Base-by-base conservation (phyloP, 2,113 vertebrate species). In the Panurus biarmicus region DNA sequence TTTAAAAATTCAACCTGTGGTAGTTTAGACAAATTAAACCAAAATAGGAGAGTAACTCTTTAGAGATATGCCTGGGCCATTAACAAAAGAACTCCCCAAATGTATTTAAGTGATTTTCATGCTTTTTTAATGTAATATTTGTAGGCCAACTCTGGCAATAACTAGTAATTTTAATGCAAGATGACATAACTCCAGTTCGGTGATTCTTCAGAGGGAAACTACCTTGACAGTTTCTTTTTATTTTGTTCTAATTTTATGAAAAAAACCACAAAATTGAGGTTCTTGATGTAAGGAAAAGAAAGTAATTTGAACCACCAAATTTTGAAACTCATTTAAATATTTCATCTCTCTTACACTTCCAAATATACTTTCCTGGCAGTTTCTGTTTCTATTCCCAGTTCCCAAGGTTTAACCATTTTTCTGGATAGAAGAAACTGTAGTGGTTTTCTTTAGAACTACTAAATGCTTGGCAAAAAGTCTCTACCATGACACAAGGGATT, bases 141-240 rank as follows among this genome's bases (percentile, higher is more conserved):
- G 51, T 88, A 51, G 83, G 45, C 31, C 70, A 80, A 58, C 80
- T 96, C 56, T 87, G 69, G 77, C 48, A 81, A 48, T 75, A 96
- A 35, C 45, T 90, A 36, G 73, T 84, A 75, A 61, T 73, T 89
- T 91, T 95, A 88, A 82, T 79, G 54, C 47, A 89, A 77, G 48
- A 80, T 90, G 54, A 85, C 77, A 47, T 85, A 80, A 88, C 77
- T 94, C 44, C 58, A 71, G 57, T 70, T 96, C 38, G 45, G n/a
- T 79, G 66, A 81, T 96, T 94, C 73, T 90, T 94, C 29, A 38
- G 74, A 95, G 47, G 70, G 67, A 93, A 79, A 93, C 76, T 95
- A 93, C 29, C 21, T 42, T 58, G n/a, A 90, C 42, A 89, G 45
- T 42, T 45, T 89, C 11, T 89, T 96, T 90, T 93, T 38, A 47